Conservation (phyloP, 1,140 invertebrate species). For the Temnothorax nylanderi region DNA sequence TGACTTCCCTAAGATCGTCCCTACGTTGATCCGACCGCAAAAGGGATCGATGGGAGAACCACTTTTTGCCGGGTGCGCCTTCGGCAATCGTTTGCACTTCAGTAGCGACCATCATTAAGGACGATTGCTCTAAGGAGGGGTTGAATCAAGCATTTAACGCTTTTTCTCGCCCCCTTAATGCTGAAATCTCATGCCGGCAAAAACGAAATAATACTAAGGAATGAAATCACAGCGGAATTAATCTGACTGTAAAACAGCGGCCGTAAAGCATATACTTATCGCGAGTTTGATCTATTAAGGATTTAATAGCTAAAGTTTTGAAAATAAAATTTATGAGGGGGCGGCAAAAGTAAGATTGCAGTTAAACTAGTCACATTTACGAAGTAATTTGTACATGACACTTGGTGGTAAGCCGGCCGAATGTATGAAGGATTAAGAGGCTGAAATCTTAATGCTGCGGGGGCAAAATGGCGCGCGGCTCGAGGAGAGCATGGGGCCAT, state of each 20-base stretch:
- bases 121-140: constrained; percentile 32
- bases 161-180: constrained; percentile 18
- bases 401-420: background rate
- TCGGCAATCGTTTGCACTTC: constrained; percentile 49
- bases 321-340: background rate
- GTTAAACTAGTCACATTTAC: background rate
- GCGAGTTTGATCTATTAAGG: background rate
- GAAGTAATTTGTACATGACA: background rate
- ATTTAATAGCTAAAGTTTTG: background rate
- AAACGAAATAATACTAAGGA: background rate
- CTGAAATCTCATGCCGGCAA: background rate
- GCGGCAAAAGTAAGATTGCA: background rate
- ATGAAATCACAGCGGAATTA: constrained; percentile 10
- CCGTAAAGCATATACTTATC: background rate
- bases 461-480: constrained; percentile 21
- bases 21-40: constrained; percentile 39
- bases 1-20: constrained; percentile 52
- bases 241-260: background rate
- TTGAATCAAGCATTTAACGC: constrained; percentile 43
- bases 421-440: constrained; percentile 29
- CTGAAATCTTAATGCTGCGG: constrained; percentile 2
- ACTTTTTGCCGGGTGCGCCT: constrained; percentile 14
- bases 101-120: constrained; percentile 44
- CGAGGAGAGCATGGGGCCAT: background rate
- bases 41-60: constrained; percentile 41